Base-by-base conservation (phyloP, 1,140 invertebrate species). In the Charaxes varanes region DNA sequence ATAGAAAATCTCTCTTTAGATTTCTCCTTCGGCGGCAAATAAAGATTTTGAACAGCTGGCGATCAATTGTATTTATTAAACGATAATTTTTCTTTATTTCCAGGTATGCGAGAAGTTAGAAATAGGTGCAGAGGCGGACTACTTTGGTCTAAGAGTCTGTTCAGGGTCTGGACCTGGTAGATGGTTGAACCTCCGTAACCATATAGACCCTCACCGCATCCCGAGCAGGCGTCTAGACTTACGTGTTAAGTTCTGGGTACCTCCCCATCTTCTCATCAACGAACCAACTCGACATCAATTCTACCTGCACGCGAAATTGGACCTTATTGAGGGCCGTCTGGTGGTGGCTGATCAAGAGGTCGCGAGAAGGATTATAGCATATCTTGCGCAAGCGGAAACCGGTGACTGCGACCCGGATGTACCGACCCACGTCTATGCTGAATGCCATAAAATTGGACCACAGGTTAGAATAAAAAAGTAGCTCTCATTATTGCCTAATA, bases 241-340 rank as follows among this genome's bases (percentile, higher is more conserved):
- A 53, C 90, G 77, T 62, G 92, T 85, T 89, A 96, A 96, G 71
- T 96, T 96, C 85, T 96, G 93, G 92, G 93, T 96, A 21, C 92
- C 93, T 1, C 94, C 94, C 6, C 94, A 96, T 84, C 87, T 91
- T 40, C 86, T 97, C 31, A 87, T 94, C 23, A 93, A 95, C 77
- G 92, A 94, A 64, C 88, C 90, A 7, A 95, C 93, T 10, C 89
- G 92, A 35, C 92, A 94, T 74, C 88, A 93, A 62, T 95, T 95
- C 72, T 96, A 93, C 64, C 86, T 94, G 12, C 91, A 95, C 70
- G 91, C 93, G 0, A 88, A 90, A 50, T 77, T 90, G 2, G 92
- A 94, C 58, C 81, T 96, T 14, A 78, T 90, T 14, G 90, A 93
- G 58, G 90, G 89, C 1, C 86, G 90, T 32, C 79, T 94, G 6